Evolutionary conservation across 2,797 vertebrate species (phyloP).

Genomic region (Loriculus beryllinus): DNA sequence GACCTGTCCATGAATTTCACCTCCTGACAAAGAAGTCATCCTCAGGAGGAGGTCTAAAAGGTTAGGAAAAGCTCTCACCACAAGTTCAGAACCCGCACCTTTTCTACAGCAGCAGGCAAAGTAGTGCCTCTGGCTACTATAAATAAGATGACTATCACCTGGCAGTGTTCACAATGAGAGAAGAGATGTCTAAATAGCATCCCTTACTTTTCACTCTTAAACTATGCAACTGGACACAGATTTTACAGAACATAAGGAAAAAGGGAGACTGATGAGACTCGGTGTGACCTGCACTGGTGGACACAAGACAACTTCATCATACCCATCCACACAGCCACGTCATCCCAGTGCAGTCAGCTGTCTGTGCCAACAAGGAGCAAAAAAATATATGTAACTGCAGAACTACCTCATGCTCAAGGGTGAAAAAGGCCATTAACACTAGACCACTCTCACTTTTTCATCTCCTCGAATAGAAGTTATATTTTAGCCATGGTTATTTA

Average conservation of each 20-base stretch:
- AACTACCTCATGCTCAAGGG: background rate
- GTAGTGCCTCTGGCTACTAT: background rate
- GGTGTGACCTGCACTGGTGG: background rate
- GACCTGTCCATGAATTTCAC: background rate
- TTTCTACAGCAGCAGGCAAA: background rate
- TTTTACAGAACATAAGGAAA: background rate
- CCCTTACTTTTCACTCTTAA: background rate
- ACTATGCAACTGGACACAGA: background rate
- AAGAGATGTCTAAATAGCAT: background rate
- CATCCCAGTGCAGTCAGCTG: background rate
- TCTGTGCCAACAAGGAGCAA: background rate
- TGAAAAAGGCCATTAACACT: background rate
- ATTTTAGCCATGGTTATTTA: constrained; percentile 25
- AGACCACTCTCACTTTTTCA: background rate
- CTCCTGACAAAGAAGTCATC: background rate
- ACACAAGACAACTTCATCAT: background rate
- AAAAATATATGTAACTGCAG: background rate
- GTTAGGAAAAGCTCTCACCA: background rate
- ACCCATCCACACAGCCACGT: background rate
- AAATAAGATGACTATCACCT: background rate
- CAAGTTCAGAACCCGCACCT: background rate
- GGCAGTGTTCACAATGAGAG: background rate
- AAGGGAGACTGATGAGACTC: background rate
- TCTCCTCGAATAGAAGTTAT: background rate
- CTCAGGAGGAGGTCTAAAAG: background rate